A percentile compares a stretch with the other conserved stretches of the same genome.
Conservation (phyloP, 2,797 vertebrate species). For the Enteromius treurensis region DNA sequence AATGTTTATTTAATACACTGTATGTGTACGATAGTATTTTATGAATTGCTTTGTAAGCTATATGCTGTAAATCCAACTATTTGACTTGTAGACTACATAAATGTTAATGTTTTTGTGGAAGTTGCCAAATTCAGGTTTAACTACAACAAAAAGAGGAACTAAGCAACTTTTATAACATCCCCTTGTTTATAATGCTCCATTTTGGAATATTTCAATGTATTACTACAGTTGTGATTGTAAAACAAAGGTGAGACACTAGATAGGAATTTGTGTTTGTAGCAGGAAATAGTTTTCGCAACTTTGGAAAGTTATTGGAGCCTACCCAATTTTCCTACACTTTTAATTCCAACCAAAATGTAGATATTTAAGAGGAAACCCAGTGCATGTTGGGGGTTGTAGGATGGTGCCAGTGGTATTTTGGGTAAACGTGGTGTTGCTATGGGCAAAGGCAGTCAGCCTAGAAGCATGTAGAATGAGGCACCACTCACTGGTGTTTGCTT, state of each 20-base stretch:
- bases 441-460: slow-evolving; percentile 42
- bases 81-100: neutral
- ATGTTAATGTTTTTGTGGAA: neutral
- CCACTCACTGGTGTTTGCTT: slow-evolving; percentile 24
- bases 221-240: slow-evolving; percentile 23
- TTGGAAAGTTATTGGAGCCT: slow-evolving; percentile 24
- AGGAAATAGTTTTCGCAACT: slow-evolving; percentile 48
- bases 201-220: slow-evolving; percentile 21
- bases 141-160: slow-evolving; percentile 9
- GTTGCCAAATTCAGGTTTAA: neutral
- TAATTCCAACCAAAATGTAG: slow-evolving; percentile 9
- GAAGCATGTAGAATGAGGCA: slow-evolving; percentile 41
- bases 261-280: slow-evolving; percentile 64
- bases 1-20: neutral
- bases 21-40: neutral
- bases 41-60: neutral
- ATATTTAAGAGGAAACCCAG: neutral
- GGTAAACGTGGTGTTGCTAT: slow-evolving; percentile 54
- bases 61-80: neutral
- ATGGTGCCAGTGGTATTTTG: slow-evolving; percentile 46
- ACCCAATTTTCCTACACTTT: slow-evolving; percentile 24
- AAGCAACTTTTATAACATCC: neutral
- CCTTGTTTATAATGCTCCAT: neutral
- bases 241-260: slow-evolving; percentile 58
- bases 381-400: slow-evolving; percentile 12